Evolutionary conservation across 2,888 invertebrate genomes (phyloP), one percentile per base, ranked within the genome.

Genomic region (Drosophila affinis): DNA sequence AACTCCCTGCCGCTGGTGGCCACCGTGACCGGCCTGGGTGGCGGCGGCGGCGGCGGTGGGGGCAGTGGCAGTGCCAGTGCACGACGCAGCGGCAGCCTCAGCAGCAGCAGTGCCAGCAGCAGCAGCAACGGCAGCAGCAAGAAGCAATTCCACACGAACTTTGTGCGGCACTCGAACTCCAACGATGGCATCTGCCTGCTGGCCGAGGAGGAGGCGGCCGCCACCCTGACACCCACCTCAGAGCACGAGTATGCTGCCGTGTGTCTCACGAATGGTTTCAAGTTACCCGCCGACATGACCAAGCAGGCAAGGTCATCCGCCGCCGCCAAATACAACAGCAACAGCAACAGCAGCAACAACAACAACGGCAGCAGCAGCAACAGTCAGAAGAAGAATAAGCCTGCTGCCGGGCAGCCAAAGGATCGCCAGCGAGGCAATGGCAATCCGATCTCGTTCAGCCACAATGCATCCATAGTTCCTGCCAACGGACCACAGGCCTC

Each of bases 131-230:
- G 79, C 75, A 76, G 87, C 75, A 88, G 83, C 75, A 89, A 88
- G 49, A 89, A 88, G 72, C 90, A 90, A 74, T 90, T 88, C 63
- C 89, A 90, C 64, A 86, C 90, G 39, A 90, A 90, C 75, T 90
- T 90, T 62, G 77, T 89, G 32, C 87, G 89, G 46, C 90, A 90
- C 70, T 90, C 90, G 68, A 90, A 90, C 57, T 90, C 90, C 67
- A 90, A 89, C 49, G 90, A 90, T 74, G 90, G 89, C 56, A 90
- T 90, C 62, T 90, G 90, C 68, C 70, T 90, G 61, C 75, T 90
- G 55, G 90, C 90, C 62, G 90, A 90, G 62, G 90, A 90, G 69
- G 90, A 90, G 62, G 88, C 90, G 39, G 89, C 89, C 9, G 90
- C 90, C 34, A 90, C 90, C 2, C 61, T 90, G 56, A 90, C 90